Evolutionary conservation across 2,797 vertebrate genomes (phyloP).

Genomic region (Gymnodraco acuticeps): DNA sequence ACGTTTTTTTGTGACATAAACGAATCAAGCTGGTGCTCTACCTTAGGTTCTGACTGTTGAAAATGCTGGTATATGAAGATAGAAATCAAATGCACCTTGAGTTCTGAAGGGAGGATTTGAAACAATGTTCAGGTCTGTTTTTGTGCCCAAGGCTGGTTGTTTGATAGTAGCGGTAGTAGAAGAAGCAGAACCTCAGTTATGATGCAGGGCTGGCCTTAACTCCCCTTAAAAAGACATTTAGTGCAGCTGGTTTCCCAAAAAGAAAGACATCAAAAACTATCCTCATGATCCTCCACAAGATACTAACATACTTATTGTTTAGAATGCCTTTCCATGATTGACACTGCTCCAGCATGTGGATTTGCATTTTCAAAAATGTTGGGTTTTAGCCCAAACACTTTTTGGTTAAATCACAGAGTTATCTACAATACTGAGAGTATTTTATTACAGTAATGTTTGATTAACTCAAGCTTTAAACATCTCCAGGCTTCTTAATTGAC

Average conservation of each 20-base stretch:
- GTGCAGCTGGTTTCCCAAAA: constrained; percentile 40
- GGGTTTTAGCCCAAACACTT: constrained; percentile 5
- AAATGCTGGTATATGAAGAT: constrained; percentile 68
- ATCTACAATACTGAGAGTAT: background rate
- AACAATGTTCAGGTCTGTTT: constrained; percentile 50
- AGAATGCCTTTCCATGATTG: background rate
- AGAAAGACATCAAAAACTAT: background rate
- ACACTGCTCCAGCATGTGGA: constrained; percentile 3
- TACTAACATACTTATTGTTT: background rate
- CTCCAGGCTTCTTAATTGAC: background rate
- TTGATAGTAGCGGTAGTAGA: constrained; percentile 77
- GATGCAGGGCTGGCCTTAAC: constrained; percentile 78
- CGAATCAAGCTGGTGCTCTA: constrained; percentile 39
- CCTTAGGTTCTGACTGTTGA: constrained; percentile 27
- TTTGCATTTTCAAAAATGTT: constrained; percentile 9
- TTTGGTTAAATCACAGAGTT: background rate
- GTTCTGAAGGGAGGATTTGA: constrained; percentile 32
- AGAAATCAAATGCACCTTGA: constrained; percentile 30
- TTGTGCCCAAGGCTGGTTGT: constrained; percentile 65
- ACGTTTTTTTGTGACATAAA: constrained; percentile 6
- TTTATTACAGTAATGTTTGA: constrained; percentile 18
- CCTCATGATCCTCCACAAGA: background rate
- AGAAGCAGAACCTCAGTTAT: constrained; percentile 77
- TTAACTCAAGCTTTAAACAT: constrained; percentile 26
- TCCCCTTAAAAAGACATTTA: constrained; percentile 32